Conservation (phyloP, 2,113 vertebrate species). For the Dipodomys spectabilis region DNA sequence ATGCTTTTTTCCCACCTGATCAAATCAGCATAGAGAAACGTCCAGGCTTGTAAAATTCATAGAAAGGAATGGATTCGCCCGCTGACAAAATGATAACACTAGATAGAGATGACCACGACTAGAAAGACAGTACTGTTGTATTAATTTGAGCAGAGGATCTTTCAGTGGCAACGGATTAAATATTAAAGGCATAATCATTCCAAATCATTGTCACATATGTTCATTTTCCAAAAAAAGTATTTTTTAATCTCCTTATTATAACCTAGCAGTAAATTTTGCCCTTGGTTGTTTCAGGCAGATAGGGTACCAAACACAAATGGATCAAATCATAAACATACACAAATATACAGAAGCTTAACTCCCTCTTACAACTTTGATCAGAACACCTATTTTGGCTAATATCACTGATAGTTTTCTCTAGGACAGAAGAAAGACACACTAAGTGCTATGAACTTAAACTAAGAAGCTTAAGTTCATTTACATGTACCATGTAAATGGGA, state of each 20-base stretch:
- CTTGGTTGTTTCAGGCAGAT: not conserved
- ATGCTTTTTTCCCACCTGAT: slow-evolving; percentile 45
- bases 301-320: not conserved
- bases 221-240: not conserved
- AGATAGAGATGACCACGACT: not conserved
- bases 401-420: slow-evolving; percentile 21
- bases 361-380: not conserved
- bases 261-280: not conserved
- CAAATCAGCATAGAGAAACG: slow-evolving; percentile 59
- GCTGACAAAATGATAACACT: slow-evolving; percentile 22
- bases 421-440: slow-evolving; percentile 11
- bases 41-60: slow-evolving; percentile 64
- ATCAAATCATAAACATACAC: not conserved
- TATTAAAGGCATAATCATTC: not conserved
- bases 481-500: slow-evolving; percentile 39
- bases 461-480: slow-evolving; percentile 51
- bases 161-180: not conserved
- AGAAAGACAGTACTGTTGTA: not conserved
- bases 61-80: slow-evolving; percentile 13
- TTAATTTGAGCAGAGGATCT: slow-evolving; percentile 32
- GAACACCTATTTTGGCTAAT: not conserved
- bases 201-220: not conserved
- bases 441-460: slow-evolving; percentile 26
- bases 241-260: not conserved
- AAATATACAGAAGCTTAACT: not conserved